Base-by-base conservation (phyloP, 2,888 invertebrate species). In the Synergus itoensis region DNA sequence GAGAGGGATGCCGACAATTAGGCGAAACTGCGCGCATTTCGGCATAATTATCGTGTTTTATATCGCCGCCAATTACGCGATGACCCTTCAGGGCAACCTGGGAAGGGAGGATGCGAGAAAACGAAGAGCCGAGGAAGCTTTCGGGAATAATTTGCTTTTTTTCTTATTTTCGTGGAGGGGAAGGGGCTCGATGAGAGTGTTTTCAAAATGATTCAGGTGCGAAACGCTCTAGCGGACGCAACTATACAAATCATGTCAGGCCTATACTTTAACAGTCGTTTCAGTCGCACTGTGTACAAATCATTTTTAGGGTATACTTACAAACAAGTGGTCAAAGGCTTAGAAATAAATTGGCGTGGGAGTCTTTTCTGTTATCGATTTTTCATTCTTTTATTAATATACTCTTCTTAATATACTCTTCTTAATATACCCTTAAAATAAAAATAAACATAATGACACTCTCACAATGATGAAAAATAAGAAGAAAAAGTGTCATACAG, bases 251-350 rank as follows among this genome's bases (percentile, higher is more conserved):
- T 89, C 88, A 88, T 86, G 80, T 80, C 81, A 81, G 84, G 83
- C 77, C 85, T 88, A 88, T 87, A 88, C 85, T 88, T 87, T 86
- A 79, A 85, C 82, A 81, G 83, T 85, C 84, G 85, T 83, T 85
- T 84, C 84, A 83, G 84, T 83, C 80, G 82, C 85, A 84, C 85
- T 80, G 86, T 89, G 88, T 90, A 91, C 91, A 91, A 91, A 91
- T 91, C 91, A 91, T 88, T 86, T 85, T 86, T 86, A 84, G 82
- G 86, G 86, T 90, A 89, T 89, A 88, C 86, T 91, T 89, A 87
- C 69, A 76, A 69, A 76, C 79, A 53, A 69, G 67, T 67, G 18
- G 5, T 67, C 79, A 80, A 63, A 69, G 40, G 77, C 77, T 84
- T 81, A 82, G 82, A 81, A 82, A 79, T 41, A 77, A 80, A 80